Evolutionary conservation across 2,797 vertebrate species (phyloP), one percentile per base, ranked within the genome.

Genomic region (Macrochelys suwanniensis): DNA sequence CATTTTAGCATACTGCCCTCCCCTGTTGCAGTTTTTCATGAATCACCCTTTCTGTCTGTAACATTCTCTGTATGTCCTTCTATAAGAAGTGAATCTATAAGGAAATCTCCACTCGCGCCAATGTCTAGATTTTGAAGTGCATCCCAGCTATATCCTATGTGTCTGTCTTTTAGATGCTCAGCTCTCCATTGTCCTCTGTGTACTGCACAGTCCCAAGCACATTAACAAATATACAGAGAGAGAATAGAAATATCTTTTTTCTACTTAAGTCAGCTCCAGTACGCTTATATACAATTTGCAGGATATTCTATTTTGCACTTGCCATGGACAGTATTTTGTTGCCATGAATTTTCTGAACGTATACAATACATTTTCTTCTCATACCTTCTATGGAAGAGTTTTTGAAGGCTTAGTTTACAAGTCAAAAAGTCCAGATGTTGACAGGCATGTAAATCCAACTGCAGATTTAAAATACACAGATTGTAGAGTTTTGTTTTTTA

Each of bases 1-100:
- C 93, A 91, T 91, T 96, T 97, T 97, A 96, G 94, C 94, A 96
- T 89, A 65, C 90, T 0, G 54, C 54, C 85, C 83, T 95, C 96
- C 92, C 95, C 94, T 59, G 94, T 45, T 16, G 79, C 47, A 28
- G 92, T 45, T 25, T 45, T 74, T 74, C 71, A 45, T 45, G 42
- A 74, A 74, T 42, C 37, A 26, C 42, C 82, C 87, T 84, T 56
- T 79, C 42, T 95, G 80, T 96, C 94, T 91, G 88, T 89, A 88
- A 78, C 71, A 84, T 84, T 88, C 85, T 84, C 77, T 92, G 56
- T 5, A 56, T 0, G 0, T 49, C 37, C 87, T 54, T 25, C 54
- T 25, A 50, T 26, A 78, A 90, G 74, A 82, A 83, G 21, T 53
- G 71, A 74, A 11, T 71, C 37, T 42, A 42, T 78, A 86, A 87